Evolutionary conservation across 2,888 invertebrate genomes (phyloP).

Genomic region (Polyommatus iphigenia): DNA sequence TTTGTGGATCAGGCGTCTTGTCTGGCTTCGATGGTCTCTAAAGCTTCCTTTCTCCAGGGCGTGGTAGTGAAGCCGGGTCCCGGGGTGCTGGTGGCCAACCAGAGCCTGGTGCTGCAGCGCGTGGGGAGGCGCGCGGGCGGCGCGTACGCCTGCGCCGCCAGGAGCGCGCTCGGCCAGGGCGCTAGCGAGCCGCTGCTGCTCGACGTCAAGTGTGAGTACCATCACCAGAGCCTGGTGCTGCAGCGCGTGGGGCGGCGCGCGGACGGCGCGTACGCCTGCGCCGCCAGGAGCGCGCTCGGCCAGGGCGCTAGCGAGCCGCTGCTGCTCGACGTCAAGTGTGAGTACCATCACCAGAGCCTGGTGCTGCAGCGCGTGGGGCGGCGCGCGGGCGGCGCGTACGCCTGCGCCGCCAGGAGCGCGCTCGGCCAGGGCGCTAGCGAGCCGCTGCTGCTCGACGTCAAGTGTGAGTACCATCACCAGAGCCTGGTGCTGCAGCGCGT

Average conservation of each 20-base stretch:
- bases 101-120: constrained; percentile 88
- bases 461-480: constrained; percentile 69
- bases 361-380: constrained; percentile 88
- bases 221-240: constrained; percentile 69
- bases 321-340: too few relatives aligned
- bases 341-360: constrained; percentile 82
- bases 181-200: constrained; percentile 2
- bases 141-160: constrained; percentile 86
- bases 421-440: constrained; percentile 28
- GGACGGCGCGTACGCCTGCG: constrained; percentile 84
- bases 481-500: constrained; percentile 89
- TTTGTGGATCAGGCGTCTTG: too few relatives aligned
- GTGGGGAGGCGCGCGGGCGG: constrained; percentile 84
- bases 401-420: constrained; percentile 86
- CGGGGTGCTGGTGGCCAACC: constrained; percentile 89
- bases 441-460: too few relatives aligned
- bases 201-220: too few relatives aligned
- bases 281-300: constrained; percentile 81
- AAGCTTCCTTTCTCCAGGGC: constrained; percentile 74
- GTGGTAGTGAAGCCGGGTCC: constrained; percentile 85
- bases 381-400: constrained; percentile 82
- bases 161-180: constrained; percentile 65
- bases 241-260: constrained; percentile 86
- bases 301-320: constrained; percentile 19
- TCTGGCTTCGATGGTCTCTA: too few relatives aligned